These are phyloP conservation scores for Porites evermanni DNA, from an alignment of 92 coral and sea anemone species.

Conservation along the genomic window DNA sequence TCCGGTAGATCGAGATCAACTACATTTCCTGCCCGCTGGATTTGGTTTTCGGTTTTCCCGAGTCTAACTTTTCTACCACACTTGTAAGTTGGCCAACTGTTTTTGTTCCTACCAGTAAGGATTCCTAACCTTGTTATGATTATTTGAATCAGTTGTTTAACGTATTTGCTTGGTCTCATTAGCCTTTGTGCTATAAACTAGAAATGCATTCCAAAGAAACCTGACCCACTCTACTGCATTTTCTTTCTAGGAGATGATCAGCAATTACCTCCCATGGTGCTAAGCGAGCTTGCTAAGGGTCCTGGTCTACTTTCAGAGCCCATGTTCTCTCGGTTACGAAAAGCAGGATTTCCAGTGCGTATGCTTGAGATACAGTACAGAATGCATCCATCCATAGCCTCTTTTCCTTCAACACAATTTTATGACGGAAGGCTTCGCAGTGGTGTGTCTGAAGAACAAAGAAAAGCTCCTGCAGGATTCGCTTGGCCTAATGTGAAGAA, in stretches of 20 bases:
- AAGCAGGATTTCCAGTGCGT: slow-evolving; percentile 67
- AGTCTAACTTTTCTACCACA: no score
- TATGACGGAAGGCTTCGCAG: slow-evolving; percentile 62
- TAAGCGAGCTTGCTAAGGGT: slow-evolving; percentile 65
- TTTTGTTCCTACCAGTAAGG: no score
- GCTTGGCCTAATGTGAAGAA: slow-evolving; percentile 56
- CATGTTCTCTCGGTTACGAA: slow-evolving; percentile 70
- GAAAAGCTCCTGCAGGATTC: slow-evolving; percentile 73
- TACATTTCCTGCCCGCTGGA: no score
- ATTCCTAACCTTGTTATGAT: no score
- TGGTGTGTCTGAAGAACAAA: slow-evolving; percentile 65
- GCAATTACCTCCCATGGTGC: slow-evolving; percentile 86
- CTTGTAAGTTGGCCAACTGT: no score
- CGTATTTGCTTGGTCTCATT: no score
- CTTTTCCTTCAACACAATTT: slow-evolving; percentile 64
- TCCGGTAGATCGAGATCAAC: no score
- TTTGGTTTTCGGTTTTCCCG: no score
- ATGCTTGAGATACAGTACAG: slow-evolving; percentile 80
- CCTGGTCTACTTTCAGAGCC: slow-evolving; percentile 46
- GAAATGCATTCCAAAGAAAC: no score
- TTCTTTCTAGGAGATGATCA: slow-evolving; percentile 72
- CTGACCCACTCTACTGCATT: not conserved
- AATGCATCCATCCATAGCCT: slow-evolving; percentile 85
- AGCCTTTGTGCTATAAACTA: no score
- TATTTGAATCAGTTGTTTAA: no score